phyloP scores from a whole-genome alignment of 2,888 invertebrate genomes.

The Scaeva pyrastri region DNA sequence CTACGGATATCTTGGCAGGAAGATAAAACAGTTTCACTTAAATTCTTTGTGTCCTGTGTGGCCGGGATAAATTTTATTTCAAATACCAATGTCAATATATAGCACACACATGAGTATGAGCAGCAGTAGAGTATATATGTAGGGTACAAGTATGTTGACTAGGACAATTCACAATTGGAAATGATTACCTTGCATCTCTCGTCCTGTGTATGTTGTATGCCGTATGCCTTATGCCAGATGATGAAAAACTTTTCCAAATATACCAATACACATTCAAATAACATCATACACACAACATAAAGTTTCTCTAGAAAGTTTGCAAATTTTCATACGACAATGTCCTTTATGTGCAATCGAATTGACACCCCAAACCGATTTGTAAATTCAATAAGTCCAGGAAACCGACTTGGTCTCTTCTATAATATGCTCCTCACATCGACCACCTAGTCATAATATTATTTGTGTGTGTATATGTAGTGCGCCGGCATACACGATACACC shows the following conservation, averaged over 20 bases:
- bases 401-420: conserved; percentile 9
- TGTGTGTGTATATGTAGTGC: not conserved
- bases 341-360: conserved; percentile 48
- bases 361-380: conserved; percentile 60
- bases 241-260: conserved; percentile 65
- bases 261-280: no score
- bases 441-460: conserved; percentile 33
- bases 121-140: no score
- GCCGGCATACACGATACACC: no score
- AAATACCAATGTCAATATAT: conserved; percentile 38
- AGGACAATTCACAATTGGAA: conserved; percentile 47
- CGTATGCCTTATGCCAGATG: conserved; percentile 2
- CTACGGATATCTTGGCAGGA: conserved; percentile 29
- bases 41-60: conserved; percentile 31
- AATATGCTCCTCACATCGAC: not conserved
- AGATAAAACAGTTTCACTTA: conserved; percentile 62
- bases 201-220: not conserved
- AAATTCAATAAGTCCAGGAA: conserved; percentile 65
- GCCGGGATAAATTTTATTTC: conserved; percentile 51
- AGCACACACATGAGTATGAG: no score
- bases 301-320: conserved; percentile 52
- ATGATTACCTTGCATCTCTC: conserved; percentile 62
- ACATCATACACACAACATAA: no score
- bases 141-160: conserved; percentile 40
- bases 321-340: conserved; percentile 57